A percentile compares a stretch with the other conserved stretches of the same genome.
These are phyloP conservation scores for Drosophila gunungcola DNA, from an alignment of 1,140 invertebrate genomes.

Conservation along the genomic window DNA sequence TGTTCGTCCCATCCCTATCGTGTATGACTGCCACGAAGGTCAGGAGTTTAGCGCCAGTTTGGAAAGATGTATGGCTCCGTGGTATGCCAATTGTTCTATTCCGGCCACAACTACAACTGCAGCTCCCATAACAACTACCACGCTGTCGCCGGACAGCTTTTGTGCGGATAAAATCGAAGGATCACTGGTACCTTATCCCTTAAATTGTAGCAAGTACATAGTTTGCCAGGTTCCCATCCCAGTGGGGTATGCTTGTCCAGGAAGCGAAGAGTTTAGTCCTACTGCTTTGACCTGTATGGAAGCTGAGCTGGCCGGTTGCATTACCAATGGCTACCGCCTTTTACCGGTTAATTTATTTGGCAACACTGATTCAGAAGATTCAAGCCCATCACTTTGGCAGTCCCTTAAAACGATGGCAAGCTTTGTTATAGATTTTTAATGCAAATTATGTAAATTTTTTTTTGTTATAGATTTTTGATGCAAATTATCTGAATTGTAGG, in stretches of 20 bases:
- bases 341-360: not conserved
- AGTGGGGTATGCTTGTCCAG: slow-evolving; percentile 54
- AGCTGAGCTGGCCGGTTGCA: slow-evolving; percentile 42
- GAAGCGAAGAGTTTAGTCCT: slow-evolving; percentile 44
- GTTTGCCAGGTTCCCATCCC: slow-evolving; percentile 53
- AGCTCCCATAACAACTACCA: slow-evolving; percentile 7
- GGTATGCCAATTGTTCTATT: slow-evolving; percentile 56
- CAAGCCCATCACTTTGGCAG: not conserved
- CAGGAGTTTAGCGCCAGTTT: slow-evolving; percentile 65
- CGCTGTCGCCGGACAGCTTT: slow-evolving; percentile 2
- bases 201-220: slow-evolving; percentile 67
- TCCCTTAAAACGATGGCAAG: not conserved
- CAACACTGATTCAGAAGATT: not conserved
- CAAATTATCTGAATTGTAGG: slow-evolving; percentile 10
- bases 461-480: slow-evolving; percentile 9
- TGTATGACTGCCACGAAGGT: slow-evolving; percentile 42
- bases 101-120: slow-evolving; percentile 10
- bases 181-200: slow-evolving; percentile 48
- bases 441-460: too few relatives aligned
- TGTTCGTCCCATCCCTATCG: slow-evolving; percentile 17
- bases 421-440: slow-evolving; percentile 9
- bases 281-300: slow-evolving; percentile 27
- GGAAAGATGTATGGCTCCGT: slow-evolving; percentile 58
- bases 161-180: slow-evolving; percentile 35
- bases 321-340: not conserved